A percentile compares a stretch with the other conserved stretches of the same genome.
Conservation (phyloP, 2,888 invertebrate species). For the Chalcosyrphus nemorum region DNA sequence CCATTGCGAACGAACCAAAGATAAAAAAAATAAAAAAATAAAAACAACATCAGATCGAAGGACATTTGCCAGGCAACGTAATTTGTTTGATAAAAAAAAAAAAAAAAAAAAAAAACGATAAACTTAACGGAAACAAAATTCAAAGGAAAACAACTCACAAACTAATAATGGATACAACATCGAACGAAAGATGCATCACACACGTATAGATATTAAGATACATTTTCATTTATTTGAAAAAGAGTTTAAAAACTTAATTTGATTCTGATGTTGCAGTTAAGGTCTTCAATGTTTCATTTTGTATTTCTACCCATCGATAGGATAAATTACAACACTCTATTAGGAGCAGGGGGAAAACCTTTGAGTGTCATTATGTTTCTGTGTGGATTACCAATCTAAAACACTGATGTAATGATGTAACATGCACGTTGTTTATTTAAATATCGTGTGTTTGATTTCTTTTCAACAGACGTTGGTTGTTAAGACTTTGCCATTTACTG, state of each 20-base stretch:
- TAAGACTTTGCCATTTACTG: no score
- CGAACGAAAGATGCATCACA: slow-evolving; percentile 63
- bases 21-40: slow-evolving; percentile 4
- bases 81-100: slow-evolving; percentile 9
- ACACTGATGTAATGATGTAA: slow-evolving; percentile 6
- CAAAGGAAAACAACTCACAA: slow-evolving; percentile 17
- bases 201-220: slow-evolving; percentile 52
- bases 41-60: slow-evolving; percentile 54
- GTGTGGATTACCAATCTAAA: slow-evolving; percentile 2
- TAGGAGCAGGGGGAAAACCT: slow-evolving; percentile 22
- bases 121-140: slow-evolving; percentile 3
- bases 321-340: slow-evolving; percentile 7
- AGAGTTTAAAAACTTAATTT: slow-evolving; percentile 1
- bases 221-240: slow-evolving; percentile 17
- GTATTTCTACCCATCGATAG: slow-evolving; percentile 4
- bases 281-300: neutral
- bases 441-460: neutral
- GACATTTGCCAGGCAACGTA: slow-evolving; percentile 65
- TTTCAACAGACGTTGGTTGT: neutral
- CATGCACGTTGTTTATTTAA: slow-evolving; percentile 10
- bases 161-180: slow-evolving; percentile 55
- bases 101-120: slow-evolving; percentile 9
- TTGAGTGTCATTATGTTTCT: neutral
- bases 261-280: slow-evolving; percentile 45
- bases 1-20: slow-evolving; percentile 58